Evolutionary conservation across 53 echinoderm and acorn worm species (phyloP).

Genomic region (Arbacia lixula): DNA sequence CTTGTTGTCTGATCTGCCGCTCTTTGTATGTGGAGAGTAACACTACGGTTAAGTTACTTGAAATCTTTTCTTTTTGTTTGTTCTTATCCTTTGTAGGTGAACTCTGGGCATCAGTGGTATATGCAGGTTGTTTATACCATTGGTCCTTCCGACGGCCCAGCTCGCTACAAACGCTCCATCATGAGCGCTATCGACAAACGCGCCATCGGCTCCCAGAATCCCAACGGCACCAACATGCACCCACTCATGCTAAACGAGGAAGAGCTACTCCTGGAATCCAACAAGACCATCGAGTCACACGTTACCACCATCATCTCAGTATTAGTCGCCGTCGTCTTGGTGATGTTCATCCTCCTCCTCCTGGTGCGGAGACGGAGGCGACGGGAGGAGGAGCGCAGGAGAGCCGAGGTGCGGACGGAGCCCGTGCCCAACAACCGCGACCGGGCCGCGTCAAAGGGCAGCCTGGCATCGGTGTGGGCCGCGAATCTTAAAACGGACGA

Average conservation of each 20-base stretch:
- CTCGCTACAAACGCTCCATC: conserved; percentile 79
- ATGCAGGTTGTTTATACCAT: conserved; percentile 98
- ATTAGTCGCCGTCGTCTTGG: conserved; percentile 56
- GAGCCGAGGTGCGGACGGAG: conserved; percentile 39
- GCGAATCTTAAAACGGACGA: conserved; percentile 34
- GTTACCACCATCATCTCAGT: conserved; percentile 43
- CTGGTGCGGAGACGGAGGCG: conserved; percentile 55
- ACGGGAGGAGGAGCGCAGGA: conserved; percentile 23
- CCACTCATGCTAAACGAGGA: conserved; percentile 66
- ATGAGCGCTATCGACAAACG: conserved; percentile 77
- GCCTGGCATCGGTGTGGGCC: conserved; percentile 14
- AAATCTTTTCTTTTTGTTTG: neutral
- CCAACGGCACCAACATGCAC: conserved; percentile 97
- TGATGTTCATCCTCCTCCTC: conserved; percentile 56
- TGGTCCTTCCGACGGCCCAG: conserved; percentile 76
- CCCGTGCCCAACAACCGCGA: conserved; percentile 50
- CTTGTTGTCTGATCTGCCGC: no score
- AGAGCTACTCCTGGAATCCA: conserved; percentile 21
- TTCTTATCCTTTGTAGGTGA: conserved; percentile 63
- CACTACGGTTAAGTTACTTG: neutral
- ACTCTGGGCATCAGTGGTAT: conserved; percentile 99
- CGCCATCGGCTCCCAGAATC: conserved; percentile 57
- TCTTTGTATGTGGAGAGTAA: neutral
- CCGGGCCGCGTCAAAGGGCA: conserved; percentile 51
- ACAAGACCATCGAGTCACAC: conserved; percentile 9